Percentiles rank a stretch among this genome's conserved stretches.
phyloP scores from a whole-genome alignment of 2,113 vertebrate species.

The Chrysemys picta region DNA sequence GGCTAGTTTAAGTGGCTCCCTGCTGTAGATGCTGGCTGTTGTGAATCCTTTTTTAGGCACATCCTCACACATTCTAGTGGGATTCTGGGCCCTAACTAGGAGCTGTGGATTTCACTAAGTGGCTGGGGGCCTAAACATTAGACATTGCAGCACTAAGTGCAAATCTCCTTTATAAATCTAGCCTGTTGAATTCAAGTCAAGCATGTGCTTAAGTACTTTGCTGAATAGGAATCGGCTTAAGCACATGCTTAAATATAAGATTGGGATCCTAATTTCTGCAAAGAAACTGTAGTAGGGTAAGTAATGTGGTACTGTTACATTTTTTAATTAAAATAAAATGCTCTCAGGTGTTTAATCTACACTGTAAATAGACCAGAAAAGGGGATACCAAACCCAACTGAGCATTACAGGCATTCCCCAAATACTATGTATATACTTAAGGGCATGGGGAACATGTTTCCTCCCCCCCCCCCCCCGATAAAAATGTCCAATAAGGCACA shows the following conservation, averaged over 20 bases:
- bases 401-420: background rate
- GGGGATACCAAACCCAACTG: background rate
- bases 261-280: background rate
- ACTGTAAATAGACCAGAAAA: background rate
- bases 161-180: background rate
- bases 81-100: background rate
- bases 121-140: background rate
- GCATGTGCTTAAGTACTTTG: background rate
- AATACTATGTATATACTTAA: background rate
- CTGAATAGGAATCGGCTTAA: background rate
- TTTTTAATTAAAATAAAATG: no score
- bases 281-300: background rate
- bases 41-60: background rate
- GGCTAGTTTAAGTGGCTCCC: background rate
- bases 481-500: background rate
- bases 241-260: background rate
- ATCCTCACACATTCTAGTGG: background rate
- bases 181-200: background rate
- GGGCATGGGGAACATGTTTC: background rate
- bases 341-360: background rate
- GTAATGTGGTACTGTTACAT: background rate
- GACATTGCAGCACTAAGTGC: background rate
- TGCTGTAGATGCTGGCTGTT: background rate
- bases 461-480: fast-evolving
- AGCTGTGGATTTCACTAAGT: background rate